phyloP scores from a whole-genome alignment of 2,113 vertebrate genomes.

The Lipophrys pholis region DNA sequence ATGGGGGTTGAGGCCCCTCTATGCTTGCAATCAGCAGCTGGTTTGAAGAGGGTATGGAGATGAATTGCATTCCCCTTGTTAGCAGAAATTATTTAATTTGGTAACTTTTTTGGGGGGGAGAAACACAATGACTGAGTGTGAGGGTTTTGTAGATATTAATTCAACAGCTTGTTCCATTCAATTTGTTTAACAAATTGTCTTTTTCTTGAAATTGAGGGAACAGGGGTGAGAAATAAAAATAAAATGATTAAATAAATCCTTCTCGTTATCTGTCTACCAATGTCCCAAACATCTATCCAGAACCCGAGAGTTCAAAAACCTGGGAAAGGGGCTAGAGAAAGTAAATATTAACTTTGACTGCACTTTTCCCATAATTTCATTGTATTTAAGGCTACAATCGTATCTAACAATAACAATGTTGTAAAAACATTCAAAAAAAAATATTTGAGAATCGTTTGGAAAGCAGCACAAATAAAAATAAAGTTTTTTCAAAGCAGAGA shows the following conservation, averaged over 20 bases:
- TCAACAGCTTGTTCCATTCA: not conserved
- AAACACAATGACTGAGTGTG: constrained; percentile 24
- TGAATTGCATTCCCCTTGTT: constrained; percentile 58
- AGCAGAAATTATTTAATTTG: constrained; percentile 52
- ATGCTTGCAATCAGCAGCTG: constrained; percentile 58
- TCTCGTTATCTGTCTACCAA: constrained; percentile 9
- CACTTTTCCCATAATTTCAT: too few relatives aligned
- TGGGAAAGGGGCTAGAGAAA: too few relatives aligned
- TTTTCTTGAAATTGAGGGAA: constrained; percentile 18
- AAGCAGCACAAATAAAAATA: too few relatives aligned
- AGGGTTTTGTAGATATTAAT: constrained; percentile 27
- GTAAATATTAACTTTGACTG: too few relatives aligned
- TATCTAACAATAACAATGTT: too few relatives aligned
- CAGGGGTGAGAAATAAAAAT: constrained; percentile 7
- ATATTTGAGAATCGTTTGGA: too few relatives aligned
- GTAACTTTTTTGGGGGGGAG: constrained; percentile 17
- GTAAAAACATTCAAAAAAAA: too few relatives aligned
- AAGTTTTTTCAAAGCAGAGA: too few relatives aligned
- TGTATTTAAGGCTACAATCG: too few relatives aligned
- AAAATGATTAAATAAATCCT: constrained; percentile 22
- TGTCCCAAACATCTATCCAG: constrained; percentile 3
- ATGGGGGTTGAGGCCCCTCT: constrained; percentile 45
- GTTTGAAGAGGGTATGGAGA: constrained; percentile 52
- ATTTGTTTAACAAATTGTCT: constrained; percentile 20
- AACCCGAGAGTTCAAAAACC: constrained; percentile 1